Conservation (phyloP, 2,888 invertebrate species). For the Cyaniris semiargus region DNA sequence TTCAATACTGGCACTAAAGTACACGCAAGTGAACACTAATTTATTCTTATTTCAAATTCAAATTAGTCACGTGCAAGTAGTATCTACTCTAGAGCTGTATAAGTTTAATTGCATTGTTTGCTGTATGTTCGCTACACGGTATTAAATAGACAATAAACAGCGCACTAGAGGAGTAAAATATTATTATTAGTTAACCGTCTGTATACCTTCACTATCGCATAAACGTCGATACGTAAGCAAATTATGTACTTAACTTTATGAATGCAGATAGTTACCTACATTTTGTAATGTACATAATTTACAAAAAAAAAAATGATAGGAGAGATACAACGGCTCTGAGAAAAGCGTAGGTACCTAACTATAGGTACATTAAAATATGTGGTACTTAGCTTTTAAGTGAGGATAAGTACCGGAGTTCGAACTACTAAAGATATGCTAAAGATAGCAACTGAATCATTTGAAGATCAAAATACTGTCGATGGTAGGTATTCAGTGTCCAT, state of each 20-base stretch:
- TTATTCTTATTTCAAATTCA: constrained; percentile 4
- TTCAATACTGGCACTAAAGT: not conserved
- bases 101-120: not conserved
- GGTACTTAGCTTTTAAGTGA: no score
- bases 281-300: not conserved
- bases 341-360: no score
- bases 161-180: not conserved
- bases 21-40: not conserved
- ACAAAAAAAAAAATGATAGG: no score
- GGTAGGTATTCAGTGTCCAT: not conserved
- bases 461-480: no score
- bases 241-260: not conserved
- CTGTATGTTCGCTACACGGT: not conserved
- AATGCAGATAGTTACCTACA: not conserved
- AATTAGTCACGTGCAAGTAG: constrained; percentile 10
- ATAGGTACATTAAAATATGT: no score
- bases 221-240: not conserved
- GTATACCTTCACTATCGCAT: not conserved
- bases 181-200: not conserved
- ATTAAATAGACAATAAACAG: not conserved
- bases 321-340: no score
- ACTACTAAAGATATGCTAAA: no score
- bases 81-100: not conserved
- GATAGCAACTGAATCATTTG: no score
- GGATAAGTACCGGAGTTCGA: no score